These are phyloP conservation scores for Podarcis raffonei DNA, from an alignment of 2,113 vertebrate species.

Conservation along the genomic window DNA sequence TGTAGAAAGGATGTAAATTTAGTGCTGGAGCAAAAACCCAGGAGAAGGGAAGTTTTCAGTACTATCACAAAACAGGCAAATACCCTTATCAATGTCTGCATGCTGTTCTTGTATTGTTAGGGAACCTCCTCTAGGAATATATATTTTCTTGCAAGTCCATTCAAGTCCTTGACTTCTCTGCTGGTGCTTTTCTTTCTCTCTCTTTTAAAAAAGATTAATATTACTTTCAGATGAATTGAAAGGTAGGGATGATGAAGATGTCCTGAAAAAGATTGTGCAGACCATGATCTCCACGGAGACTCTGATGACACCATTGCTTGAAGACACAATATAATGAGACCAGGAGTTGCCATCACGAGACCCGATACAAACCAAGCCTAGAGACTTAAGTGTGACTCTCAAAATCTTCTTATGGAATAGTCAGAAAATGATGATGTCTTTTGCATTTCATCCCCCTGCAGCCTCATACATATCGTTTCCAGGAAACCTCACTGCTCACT, in stretches of 20 bases:
- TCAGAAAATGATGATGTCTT: neutral
- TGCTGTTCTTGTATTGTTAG: neutral
- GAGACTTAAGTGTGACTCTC: neutral
- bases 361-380: neutral
- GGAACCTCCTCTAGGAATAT: neutral
- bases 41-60: constrained; percentile 5
- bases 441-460: neutral
- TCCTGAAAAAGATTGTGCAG: neutral
- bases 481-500: neutral
- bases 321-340: neutral
- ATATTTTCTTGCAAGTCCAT: neutral
- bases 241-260: neutral
- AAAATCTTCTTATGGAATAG: neutral
- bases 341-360: neutral
- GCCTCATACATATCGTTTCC: neutral
- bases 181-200: neutral
- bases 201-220: neutral
- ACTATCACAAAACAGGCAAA: neutral
- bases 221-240: constrained; percentile 5
- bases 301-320: neutral
- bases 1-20: constrained; percentile 12
- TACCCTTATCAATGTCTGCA: constrained; percentile 2
- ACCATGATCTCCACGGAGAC: neutral
- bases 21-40: neutral
- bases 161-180: neutral